phyloP scores from a whole-genome alignment of 2,113 vertebrate genomes.

The Scalopus aquaticus region DNA sequence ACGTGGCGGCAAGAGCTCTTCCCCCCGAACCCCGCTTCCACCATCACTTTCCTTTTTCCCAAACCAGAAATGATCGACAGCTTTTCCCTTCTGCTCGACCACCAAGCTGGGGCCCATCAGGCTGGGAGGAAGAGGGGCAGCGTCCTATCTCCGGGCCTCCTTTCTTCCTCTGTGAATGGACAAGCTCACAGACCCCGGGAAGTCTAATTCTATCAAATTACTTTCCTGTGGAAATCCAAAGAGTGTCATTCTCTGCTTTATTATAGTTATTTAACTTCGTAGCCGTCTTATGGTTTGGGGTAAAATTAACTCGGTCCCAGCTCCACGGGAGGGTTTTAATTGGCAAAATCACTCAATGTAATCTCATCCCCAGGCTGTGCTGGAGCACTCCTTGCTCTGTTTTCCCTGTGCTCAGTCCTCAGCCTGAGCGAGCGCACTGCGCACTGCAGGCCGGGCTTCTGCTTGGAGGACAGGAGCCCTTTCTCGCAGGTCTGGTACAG shows the following conservation, averaged over 20 bases:
- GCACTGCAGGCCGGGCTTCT: background rate
- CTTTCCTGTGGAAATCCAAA: background rate
- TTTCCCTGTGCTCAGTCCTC: background rate
- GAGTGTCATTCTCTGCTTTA: background rate
- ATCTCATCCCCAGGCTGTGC: background rate
- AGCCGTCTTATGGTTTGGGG: background rate
- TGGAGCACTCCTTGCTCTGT: background rate
- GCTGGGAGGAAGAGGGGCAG: accelerated
- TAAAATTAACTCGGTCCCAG: background rate
- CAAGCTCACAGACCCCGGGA: background rate
- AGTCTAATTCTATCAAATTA: background rate
- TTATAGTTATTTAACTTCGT: background rate
- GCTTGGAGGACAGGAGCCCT: background rate
- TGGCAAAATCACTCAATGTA: background rate
- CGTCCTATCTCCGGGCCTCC: background rate
- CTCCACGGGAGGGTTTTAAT: background rate
- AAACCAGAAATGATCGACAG: background rate
- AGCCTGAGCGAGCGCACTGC: background rate
- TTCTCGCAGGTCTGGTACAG: background rate
- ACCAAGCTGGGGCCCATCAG: background rate
- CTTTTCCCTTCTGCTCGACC: background rate
- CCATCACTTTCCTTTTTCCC: background rate
- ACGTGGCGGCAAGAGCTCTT: background rate
- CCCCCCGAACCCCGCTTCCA: background rate
- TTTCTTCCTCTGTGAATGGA: background rate